phyloP scores from a whole-genome alignment of 2,797 vertebrate species.

The Miichthys miiuy region DNA sequence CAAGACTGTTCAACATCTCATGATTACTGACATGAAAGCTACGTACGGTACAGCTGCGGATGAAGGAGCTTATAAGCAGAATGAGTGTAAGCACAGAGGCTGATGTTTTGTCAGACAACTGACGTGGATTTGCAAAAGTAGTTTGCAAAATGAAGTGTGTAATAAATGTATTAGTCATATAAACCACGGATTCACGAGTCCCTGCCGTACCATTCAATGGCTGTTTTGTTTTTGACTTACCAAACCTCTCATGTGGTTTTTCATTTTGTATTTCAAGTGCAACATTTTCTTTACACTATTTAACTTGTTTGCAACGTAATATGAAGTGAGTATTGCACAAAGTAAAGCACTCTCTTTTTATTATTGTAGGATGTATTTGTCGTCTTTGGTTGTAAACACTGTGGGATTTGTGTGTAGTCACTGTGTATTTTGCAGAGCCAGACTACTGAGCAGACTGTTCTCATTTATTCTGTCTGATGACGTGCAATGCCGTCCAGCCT shows the following conservation, averaged over 20 bases:
- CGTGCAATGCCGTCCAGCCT: accelerated
- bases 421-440: background rate
- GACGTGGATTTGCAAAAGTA: too few relatives aligned
- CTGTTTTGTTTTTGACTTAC: background rate
- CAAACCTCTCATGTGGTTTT: background rate
- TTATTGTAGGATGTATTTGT: background rate
- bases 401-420: background rate
- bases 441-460: accelerated
- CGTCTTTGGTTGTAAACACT: background rate
- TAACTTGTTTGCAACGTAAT: background rate
- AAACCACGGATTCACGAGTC: too few relatives aligned
- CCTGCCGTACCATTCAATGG: background rate
- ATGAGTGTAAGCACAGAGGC: too few relatives aligned
- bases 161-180: background rate
- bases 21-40: too few relatives aligned
- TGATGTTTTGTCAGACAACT: too few relatives aligned
- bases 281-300: background rate
- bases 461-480: background rate
- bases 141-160: too few relatives aligned
- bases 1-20: too few relatives aligned
- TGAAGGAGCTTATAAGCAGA: too few relatives aligned
- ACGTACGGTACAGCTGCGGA: too few relatives aligned
- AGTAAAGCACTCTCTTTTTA: background rate
- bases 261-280: background rate
- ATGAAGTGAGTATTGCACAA: too few relatives aligned